Percentiles rank a stretch among this genome's conserved stretches.
Evolutionary conservation across 2,888 invertebrate species (phyloP).

Genomic region (Amblyjoppa proteus): DNA sequence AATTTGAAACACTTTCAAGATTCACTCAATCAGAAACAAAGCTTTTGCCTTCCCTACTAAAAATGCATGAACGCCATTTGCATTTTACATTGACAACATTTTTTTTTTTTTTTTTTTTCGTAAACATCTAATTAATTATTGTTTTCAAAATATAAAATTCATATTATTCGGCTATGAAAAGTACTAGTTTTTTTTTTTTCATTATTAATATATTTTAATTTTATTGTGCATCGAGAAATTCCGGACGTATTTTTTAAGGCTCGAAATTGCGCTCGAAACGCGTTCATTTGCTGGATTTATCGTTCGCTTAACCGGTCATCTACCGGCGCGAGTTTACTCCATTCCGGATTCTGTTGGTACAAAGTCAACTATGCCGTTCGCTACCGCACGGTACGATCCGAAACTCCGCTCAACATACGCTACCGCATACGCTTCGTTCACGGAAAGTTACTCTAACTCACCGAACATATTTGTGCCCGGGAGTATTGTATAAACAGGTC

Average conservation of each 20-base stretch:
- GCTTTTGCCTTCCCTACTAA: neutral
- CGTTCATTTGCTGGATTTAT: too few species aligned
- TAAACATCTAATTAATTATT: too few species aligned
- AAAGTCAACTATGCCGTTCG: neutral
- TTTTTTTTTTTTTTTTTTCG: too few species aligned
- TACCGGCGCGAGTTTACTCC: neutral
- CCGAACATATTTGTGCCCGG: slow-evolving; percentile 18
- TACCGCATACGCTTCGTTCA: neutral
- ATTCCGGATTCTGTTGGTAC: neutral
- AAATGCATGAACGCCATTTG: too few species aligned
- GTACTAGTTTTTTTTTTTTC: neutral
- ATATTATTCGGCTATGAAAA: too few species aligned
- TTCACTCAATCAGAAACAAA: neutral
- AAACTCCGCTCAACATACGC: slow-evolving; percentile 1
- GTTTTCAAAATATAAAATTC: too few species aligned
- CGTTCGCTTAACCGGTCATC: neutral
- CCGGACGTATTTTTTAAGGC: neutral
- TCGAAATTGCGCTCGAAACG: neutral
- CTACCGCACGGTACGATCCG: neutral
- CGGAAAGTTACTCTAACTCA: neutral
- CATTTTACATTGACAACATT: too few species aligned
- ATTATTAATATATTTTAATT: neutral
- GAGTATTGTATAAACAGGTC: slow-evolving; percentile 16
- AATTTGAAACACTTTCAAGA: neutral
- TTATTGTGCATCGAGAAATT: neutral